phyloP scores from a whole-genome alignment of 2,888 invertebrate species.

The Glomeris marginata region DNA sequence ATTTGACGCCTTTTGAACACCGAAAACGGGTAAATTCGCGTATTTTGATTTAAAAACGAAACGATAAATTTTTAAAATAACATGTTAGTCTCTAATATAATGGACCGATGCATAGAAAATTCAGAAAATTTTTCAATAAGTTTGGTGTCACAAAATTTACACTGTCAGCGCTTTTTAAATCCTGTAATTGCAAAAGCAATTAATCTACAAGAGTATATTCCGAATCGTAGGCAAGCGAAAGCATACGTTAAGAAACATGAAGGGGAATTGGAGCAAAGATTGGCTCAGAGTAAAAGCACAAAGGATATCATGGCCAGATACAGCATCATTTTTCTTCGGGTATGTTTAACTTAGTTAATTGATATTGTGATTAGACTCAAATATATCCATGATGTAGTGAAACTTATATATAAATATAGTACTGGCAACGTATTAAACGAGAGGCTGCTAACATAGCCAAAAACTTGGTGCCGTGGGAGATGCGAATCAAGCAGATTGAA shows the following conservation, averaged over 20 bases:
- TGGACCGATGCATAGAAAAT: too few relatives aligned
- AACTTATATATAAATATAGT: constrained; percentile 45
- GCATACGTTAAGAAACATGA: constrained; percentile 76
- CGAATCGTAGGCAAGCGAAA: constrained; percentile 49
- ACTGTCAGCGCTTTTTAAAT: not conserved
- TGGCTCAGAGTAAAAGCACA: constrained; percentile 77
- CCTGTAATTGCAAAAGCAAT: not conserved
- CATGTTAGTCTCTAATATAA: too few relatives aligned
- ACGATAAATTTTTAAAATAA: too few relatives aligned
- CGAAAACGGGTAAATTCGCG: too few relatives aligned
- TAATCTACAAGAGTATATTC: not conserved
- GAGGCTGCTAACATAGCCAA: constrained; percentile 74
- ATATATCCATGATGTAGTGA: constrained; percentile 1
- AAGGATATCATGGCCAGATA: constrained; percentile 69
- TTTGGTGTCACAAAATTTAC: not conserved
- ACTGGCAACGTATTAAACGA: constrained; percentile 66
- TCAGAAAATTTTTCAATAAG: not conserved
- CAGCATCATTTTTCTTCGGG: constrained; percentile 63
- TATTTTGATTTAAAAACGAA: too few relatives aligned
- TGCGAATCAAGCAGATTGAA: constrained; percentile 90
- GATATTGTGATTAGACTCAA: constrained; percentile 6
- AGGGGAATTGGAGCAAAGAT: constrained; percentile 70
- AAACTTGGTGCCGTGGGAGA: constrained; percentile 85
- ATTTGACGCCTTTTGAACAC: too few relatives aligned
- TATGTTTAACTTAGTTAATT: constrained; percentile 32